Evolutionary conservation across 2,888 invertebrate species (phyloP), one percentile per base, ranked within the genome.

Genomic region (Spisula solida): DNA sequence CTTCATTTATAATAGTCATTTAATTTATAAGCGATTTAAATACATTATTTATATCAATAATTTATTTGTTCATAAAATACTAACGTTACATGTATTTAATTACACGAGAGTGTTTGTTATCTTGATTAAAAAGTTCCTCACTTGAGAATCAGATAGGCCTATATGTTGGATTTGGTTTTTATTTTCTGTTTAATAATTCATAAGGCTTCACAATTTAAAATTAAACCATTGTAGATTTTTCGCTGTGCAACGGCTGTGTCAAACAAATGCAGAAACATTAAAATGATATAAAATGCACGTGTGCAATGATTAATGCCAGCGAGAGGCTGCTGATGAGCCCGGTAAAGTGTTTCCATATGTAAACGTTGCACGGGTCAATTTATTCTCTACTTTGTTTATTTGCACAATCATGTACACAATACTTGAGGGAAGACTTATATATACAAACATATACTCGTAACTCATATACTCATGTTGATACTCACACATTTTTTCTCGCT

Each of bases 201-300:
- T 66, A n/a, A 51, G 60, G n/a, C 60, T 10, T 25, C 60, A 4
- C 25, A 66, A 66, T 25, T 25, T 66, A 66, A 66, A 66, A 66
- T 66, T 66, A 78, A 78, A 78, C n/a, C 78, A 34, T 78, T 78
- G n/a, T 66, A 75, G 34, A 75, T 12, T 75, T 34, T 75, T 34
- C 20, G 75, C 34, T 34, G 75, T 34, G 75, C 75, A 75, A 34
- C 31, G 29, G 14, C 31, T 75, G 29, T 34, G 75, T 75, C 75
- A 75, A 34, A 34, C 29, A 34, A 75, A 75, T 34, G 18, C 25
- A 75, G 31, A 4, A 14, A 31, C 34, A 34, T 75, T 75, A 31
- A 75, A 75, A 75, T 75, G 75, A 75, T 75, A 75, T 75, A 25
- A 75, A 75, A 31, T 75, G 75, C 75, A 75, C 75, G 75, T 75